phyloP scores from a whole-genome alignment of 2,888 invertebrate species.

The Athetis lepigone region DNA sequence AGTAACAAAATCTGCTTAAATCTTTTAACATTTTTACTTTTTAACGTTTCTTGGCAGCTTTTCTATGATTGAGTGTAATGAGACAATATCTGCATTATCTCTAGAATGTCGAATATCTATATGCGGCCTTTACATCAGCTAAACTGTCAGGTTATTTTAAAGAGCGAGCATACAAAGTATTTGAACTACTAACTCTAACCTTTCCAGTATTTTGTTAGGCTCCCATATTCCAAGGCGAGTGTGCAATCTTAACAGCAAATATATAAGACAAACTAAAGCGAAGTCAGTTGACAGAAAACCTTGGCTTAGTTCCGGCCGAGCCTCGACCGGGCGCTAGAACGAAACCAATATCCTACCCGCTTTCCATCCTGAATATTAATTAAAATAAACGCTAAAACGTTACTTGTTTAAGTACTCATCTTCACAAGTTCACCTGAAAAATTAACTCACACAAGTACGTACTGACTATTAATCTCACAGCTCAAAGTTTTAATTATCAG shows the following conservation, averaged over 20 bases:
- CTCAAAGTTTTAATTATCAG: constrained; percentile 54
- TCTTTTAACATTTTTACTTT: constrained; percentile 8
- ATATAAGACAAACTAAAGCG: constrained; percentile 42
- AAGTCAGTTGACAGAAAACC: constrained; percentile 33
- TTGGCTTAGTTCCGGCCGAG: constrained; percentile 25
- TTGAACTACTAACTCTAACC: background rate
- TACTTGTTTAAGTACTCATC: background rate
- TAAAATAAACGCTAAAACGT: background rate
- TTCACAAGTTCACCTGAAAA: constrained; percentile 21
- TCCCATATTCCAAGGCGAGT: constrained; percentile 17
- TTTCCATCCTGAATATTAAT: background rate
- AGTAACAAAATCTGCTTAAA: constrained; percentile 21
- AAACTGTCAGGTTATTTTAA: no score
- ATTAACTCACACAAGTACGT: constrained; percentile 10
- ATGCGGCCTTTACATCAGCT: no score
- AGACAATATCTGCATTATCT: no score
- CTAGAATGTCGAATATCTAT: no score
- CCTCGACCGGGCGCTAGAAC: constrained; percentile 21
- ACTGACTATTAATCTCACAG: constrained; percentile 40
- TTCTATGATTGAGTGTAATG: no score
- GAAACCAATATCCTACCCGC: constrained; percentile 4
- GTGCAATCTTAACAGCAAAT: constrained; percentile 23
- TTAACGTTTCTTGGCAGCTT: no score
- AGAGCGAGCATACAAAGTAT: background rate
- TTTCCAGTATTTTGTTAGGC: no score